Conservation (phyloP, 2,888 invertebrate species). For the Ornithoptera priamus region DNA sequence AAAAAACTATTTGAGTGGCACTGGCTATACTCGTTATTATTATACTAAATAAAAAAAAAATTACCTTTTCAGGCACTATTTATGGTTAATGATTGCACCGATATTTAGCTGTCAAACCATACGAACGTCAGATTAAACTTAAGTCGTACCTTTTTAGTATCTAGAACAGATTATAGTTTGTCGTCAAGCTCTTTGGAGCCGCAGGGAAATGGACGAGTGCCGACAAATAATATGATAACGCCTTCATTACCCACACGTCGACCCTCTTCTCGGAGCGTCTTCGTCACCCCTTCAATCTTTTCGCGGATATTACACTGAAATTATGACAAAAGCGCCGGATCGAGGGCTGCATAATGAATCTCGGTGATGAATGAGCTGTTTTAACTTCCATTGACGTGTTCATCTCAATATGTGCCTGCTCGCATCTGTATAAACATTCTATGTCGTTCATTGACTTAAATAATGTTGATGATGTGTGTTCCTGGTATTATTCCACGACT, state of each 20-base stretch:
- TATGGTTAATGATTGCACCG: no score
- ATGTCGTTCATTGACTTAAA: no score
- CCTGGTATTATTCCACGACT: no score
- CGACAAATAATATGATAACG: constrained; percentile 66
- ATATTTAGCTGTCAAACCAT: no score
- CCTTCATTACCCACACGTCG: constrained; percentile 75
- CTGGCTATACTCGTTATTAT: no score
- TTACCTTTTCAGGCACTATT: no score
- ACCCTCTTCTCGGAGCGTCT: constrained; percentile 71
- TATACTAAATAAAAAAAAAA: no score
- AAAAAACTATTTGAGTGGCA: no score
- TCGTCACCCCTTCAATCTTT: constrained; percentile 72
- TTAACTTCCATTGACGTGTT: constrained; percentile 50
- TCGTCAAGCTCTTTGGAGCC: constrained; percentile 20
- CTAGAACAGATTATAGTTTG: no score
- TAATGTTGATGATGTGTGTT: no score
- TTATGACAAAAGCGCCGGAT: constrained; percentile 69
- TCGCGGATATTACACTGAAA: constrained; percentile 75
- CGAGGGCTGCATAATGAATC: constrained; percentile 63
- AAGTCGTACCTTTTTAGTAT: no score
- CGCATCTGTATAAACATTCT: neutral
- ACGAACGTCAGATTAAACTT: no score
- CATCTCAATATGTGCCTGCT: constrained; percentile 28
- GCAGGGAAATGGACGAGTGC: constrained; percentile 36
- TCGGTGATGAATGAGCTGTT: constrained; percentile 61